Conservation (phyloP, 2,797 vertebrate species). For the Euphonia xanthogaster region DNA sequence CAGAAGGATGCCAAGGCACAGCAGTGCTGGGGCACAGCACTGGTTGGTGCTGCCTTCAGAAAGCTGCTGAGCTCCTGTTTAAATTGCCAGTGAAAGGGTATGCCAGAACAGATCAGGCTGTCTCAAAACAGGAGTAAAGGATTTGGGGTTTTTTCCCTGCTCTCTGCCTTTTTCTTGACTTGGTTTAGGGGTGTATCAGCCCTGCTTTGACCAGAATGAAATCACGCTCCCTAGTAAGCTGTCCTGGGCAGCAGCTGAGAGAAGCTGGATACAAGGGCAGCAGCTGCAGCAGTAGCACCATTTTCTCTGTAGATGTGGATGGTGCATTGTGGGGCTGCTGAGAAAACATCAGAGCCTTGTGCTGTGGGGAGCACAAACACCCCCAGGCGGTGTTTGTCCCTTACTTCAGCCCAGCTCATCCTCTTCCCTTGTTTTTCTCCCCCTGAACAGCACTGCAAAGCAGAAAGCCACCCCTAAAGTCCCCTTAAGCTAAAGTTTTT, state of each 20-base stretch:
- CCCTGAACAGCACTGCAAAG: background rate
- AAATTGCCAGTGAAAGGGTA: background rate
- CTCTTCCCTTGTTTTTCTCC: background rate
- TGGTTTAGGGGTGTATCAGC: background rate
- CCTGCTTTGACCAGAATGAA: background rate
- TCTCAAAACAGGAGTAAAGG: background rate
- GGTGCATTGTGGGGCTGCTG: background rate
- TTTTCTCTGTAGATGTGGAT: background rate
- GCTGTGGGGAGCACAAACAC: rapidly evolving
- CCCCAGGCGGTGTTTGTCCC: rapidly evolving
- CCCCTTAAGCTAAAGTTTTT: background rate
- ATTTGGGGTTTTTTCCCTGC: background rate
- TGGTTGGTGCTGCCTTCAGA: background rate
- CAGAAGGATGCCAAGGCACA: background rate
- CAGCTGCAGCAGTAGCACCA: background rate
- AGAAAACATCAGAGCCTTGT: background rate
- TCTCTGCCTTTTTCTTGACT: background rate
- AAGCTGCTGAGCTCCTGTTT: background rate
- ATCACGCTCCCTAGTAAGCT: background rate
- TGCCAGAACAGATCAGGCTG: background rate
- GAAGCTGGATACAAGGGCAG: rapidly evolving
- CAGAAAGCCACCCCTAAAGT: background rate
- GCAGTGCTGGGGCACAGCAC: background rate
- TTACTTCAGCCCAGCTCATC: background rate
- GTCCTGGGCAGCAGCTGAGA: background rate